A percentile compares a stretch with the other conserved stretches of the same genome.
Evolutionary conservation across 2,797 vertebrate genomes (phyloP).

Genomic region (Galaxias olidus): DNA sequence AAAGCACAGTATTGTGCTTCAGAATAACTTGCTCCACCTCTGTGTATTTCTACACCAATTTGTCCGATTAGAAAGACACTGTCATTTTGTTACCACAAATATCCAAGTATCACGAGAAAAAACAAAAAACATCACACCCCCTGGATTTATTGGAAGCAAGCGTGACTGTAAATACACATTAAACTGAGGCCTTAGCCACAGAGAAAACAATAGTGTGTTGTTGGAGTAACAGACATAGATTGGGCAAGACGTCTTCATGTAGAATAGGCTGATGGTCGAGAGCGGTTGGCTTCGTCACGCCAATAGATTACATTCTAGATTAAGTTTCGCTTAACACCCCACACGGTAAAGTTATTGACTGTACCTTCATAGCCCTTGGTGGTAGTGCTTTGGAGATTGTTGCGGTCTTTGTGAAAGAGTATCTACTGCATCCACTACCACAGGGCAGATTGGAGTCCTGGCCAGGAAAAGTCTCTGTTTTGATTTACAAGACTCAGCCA

Average conservation of each 20-base stretch:
- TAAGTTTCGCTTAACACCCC: slow-evolving; percentile 12
- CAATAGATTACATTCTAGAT: slow-evolving; percentile 16
- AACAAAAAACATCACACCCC: slow-evolving; percentile 28
- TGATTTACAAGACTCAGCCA: slow-evolving; percentile 41
- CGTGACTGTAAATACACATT: slow-evolving; percentile 20
- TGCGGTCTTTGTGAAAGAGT: slow-evolving; percentile 11
- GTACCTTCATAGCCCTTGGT: background rate
- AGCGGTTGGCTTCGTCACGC: background rate
- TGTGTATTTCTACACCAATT: background rate
- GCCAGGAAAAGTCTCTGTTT: slow-evolving; percentile 25
- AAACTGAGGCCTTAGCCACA: background rate
- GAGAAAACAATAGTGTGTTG: slow-evolving; percentile 19
- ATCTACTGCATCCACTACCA: slow-evolving; percentile 17
- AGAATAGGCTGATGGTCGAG: slow-evolving; percentile 11
- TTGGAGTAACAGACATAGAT: slow-evolving; percentile 13
- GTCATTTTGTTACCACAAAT: slow-evolving; percentile 9
- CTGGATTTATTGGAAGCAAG: slow-evolving; percentile 10
- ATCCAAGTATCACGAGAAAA: background rate
- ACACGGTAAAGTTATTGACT: background rate
- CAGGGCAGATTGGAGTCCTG: slow-evolving; percentile 19
- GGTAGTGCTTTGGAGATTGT: slow-evolving; percentile 18
- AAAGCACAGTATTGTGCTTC: too few species aligned
- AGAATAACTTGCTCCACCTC: too few species aligned
- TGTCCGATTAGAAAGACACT: background rate
- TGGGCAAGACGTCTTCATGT: slow-evolving; percentile 18